Conservation (phyloP, 2,888 invertebrate genomes). For the Hemicrepidius hirtus region DNA sequence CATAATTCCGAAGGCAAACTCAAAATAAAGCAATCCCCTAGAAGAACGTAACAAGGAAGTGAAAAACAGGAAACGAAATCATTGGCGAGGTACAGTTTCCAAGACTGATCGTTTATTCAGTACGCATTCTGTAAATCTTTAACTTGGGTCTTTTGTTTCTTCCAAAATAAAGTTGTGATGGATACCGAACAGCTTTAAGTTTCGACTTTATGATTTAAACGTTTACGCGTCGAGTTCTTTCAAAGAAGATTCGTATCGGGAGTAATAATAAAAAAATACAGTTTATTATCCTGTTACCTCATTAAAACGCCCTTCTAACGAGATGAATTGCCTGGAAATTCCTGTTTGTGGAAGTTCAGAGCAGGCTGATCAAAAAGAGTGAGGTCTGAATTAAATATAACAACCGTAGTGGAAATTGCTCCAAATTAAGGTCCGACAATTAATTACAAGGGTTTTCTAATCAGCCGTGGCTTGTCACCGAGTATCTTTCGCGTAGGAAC, state of each 20-base stretch:
- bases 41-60: conserved; percentile 18
- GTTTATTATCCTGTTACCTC: neutral
- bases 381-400: conserved; percentile 27
- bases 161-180: conserved; percentile 1
- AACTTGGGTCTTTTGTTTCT: conserved; percentile 4
- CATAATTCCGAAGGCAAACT: neutral
- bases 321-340: conserved; percentile 16
- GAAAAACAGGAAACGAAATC: conserved; percentile 30
- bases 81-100: conserved; percentile 2
- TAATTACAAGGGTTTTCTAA: conserved; percentile 49
- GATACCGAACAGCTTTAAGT: neutral
- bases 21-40: conserved; percentile 4
- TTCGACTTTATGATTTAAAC: neutral
- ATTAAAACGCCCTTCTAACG: neutral
- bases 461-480: conserved; percentile 43
- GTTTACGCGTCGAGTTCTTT: too few species aligned
- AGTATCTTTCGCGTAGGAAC: conserved; percentile 15
- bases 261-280: neutral
- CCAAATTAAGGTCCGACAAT: conserved; percentile 46
- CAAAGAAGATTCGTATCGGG: neutral
- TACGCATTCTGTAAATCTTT: conserved; percentile 22
- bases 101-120: conserved; percentile 18
- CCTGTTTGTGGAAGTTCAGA: neutral
- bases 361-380: conserved; percentile 19
- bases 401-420: conserved; percentile 33